Evolutionary conservation across 2,113 vertebrate genomes (phyloP), one percentile per base, ranked within the genome.

Genomic region (Epinephelus fuscoguttatus): DNA sequence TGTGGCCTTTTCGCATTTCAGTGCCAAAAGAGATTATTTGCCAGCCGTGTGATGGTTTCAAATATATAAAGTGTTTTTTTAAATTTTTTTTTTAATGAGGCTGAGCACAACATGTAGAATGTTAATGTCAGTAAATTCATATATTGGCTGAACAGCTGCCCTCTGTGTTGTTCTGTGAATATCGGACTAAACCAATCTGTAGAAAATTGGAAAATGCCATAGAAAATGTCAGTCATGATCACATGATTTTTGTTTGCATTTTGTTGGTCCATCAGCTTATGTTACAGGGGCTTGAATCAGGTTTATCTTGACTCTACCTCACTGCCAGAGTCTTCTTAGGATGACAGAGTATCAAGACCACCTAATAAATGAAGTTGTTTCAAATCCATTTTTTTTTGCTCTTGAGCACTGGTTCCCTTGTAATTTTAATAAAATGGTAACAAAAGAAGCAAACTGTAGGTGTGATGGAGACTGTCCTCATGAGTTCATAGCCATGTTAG

Each of bases 1-100:
- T 90, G 85, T 84, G 88, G 84, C 84, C 78, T 81, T 90, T 82
- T 11, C 83, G 64, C 80, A 64, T 86, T 75, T 80, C 25, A 25
- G 70, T 86, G 90, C 88, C 90, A 87, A 42, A 84, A 70, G 62
- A 86, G 82, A 87, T 80, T 69, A 79, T 79, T 25, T 82, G 74
- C 52, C 66, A 80, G 60, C 49, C 11, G 17, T 42, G 60, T 78
- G 84, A 92, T 60, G 73, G 47, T 82, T 88, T 82, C 40, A 80
- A 82, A 78, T 76, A 8, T 37, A 40, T 62, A 75, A 66, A 40
- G 33, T 7, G 6, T 37, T 37, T 37, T 37, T 6, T 4, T 37
- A 9, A n/a, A n/a, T n/a, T 19, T 2, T 21, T 73, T 62, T 40
- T 59, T 27, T 27, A 27, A 17, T 70, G 66, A 74, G 75, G 71